phyloP scores from a whole-genome alignment of 2,888 invertebrate genomes.

The Hypselothyrea guttata region DNA sequence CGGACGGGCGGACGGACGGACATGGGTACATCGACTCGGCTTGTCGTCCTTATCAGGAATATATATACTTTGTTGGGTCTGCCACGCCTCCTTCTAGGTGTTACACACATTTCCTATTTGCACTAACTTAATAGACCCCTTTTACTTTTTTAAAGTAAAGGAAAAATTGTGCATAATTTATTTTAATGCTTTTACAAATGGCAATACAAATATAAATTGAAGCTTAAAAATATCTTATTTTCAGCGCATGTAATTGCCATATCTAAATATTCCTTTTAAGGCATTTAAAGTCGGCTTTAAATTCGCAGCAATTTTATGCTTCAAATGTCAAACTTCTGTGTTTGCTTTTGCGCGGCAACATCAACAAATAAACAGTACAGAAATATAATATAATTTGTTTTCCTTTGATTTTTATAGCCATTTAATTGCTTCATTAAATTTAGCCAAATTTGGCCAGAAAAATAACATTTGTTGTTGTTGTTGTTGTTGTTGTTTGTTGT shows the following conservation, averaged over 20 bases:
- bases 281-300: not conserved
- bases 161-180: too few species aligned
- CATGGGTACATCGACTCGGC: too few species aligned
- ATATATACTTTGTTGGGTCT: too few species aligned
- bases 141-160: too few species aligned
- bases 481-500: slow-evolving; percentile 27
- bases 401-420: slow-evolving; percentile 57
- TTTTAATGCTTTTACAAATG: too few species aligned
- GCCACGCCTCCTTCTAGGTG: too few species aligned
- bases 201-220: not conserved
- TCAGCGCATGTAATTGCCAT: not conserved
- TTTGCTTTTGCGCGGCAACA: slow-evolving; percentile 38
- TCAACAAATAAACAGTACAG: slow-evolving; percentile 30
- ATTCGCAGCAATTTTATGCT: not conserved
- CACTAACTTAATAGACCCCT: too few species aligned
- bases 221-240: not conserved
- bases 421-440: slow-evolving; percentile 80
- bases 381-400: slow-evolving; percentile 20
- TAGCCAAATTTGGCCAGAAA: slow-evolving; percentile 75
- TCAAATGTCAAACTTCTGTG: slow-evolving; percentile 4
- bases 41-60: too few species aligned
- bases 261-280: too few species aligned
- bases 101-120: too few species aligned
- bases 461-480: slow-evolving; percentile 28
- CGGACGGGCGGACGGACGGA: too few species aligned